phyloP scores from a whole-genome alignment of 1,140 invertebrate species.

The Brachionus rotundiformis region DNA sequence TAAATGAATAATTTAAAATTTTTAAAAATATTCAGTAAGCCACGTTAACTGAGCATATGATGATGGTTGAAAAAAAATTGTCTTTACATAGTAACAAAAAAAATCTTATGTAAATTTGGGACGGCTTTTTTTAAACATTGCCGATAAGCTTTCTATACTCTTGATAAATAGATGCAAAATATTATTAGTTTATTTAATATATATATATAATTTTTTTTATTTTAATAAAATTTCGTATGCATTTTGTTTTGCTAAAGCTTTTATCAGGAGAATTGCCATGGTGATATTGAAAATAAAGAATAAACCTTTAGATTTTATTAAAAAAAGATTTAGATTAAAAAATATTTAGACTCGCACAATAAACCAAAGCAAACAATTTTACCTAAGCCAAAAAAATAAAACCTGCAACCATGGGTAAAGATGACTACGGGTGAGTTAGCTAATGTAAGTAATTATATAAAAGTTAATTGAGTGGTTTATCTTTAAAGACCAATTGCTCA shows the following conservation, averaged over 20 bases:
- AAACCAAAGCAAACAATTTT: not conserved
- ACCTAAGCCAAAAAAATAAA: not conserved
- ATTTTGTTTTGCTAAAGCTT: not conserved
- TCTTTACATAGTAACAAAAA: not conserved
- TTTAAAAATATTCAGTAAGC: not conserved
- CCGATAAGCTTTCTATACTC: not conserved
- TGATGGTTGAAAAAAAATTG: not conserved
- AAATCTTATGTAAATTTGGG: not conserved
- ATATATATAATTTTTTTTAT: not conserved
- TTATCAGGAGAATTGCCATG: not conserved
- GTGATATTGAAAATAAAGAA: constrained; percentile 27
- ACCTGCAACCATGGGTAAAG: constrained; percentile 39
- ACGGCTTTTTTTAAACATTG: not conserved
- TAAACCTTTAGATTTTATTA: constrained; percentile 32
- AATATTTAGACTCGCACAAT: constrained; percentile 40
- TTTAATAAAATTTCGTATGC: not conserved
- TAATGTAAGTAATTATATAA: not conserved
- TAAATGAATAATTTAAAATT: constrained; percentile 19
- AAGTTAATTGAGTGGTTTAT: not conserved
- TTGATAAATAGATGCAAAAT: constrained; percentile 4
- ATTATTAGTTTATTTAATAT: constrained; percentile 13
- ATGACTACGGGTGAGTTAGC: constrained; percentile 23
- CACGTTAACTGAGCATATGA: not conserved
- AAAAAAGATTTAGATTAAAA: constrained; percentile 7
- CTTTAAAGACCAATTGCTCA: constrained; percentile 50